Conservation (phyloP, 2,797 vertebrate genomes). For the Lepilemur ruficaudatus region DNA sequence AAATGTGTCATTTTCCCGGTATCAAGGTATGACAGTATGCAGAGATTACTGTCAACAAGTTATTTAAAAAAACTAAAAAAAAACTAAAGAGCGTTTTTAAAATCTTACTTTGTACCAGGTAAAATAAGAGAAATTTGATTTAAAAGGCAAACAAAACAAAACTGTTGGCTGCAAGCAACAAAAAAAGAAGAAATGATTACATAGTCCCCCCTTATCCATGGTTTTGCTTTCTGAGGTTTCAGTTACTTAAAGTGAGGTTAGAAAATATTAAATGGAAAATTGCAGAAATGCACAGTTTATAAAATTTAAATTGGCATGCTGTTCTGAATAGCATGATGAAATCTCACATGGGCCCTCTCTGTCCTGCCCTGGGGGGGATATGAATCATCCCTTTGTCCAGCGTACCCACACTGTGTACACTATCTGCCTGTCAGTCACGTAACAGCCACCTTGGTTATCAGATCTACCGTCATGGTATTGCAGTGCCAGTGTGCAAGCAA, state of each 20-base stretch:
- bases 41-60: neutral
- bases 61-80: neutral
- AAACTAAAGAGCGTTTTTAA: conserved; percentile 35
- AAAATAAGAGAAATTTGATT: conserved; percentile 68
- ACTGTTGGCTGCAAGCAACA: conserved; percentile 70
- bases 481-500: neutral
- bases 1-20: neutral
- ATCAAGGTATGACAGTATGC: neutral
- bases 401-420: neutral
- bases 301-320: neutral
- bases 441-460: no score
- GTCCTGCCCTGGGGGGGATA: neutral
- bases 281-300: neutral
- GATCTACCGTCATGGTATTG: neutral
- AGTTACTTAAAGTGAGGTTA: neutral
- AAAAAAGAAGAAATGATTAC: conserved; percentile 67
- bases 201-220: neutral
- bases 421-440: neutral
- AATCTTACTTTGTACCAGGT: conserved; percentile 63
- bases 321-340: neutral
- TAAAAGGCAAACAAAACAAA: neutral
- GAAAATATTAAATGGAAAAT: neutral
- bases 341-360: neutral
- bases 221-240: neutral
- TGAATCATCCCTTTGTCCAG: neutral